phyloP scores from a whole-genome alignment of 2,888 invertebrate species.

The Eubasilissa splendida region DNA sequence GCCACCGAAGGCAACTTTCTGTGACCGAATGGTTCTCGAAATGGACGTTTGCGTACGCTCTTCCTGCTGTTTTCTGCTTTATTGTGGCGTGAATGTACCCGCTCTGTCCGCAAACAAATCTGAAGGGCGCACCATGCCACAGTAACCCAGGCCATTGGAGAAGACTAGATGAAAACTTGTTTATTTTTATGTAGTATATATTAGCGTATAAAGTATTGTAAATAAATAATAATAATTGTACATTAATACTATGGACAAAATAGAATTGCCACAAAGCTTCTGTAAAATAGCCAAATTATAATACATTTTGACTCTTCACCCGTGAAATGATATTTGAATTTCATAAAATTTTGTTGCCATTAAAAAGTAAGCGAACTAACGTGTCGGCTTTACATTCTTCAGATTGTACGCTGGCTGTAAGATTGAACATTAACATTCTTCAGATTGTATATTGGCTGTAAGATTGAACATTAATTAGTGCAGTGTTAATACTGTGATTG shows the following conservation, averaged over 20 bases:
- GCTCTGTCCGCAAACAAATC: neutral
- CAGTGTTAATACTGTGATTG: constrained; percentile 54
- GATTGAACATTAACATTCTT: constrained; percentile 39
- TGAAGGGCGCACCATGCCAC: neutral
- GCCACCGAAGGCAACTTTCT: neutral
- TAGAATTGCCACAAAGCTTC: constrained; percentile 42
- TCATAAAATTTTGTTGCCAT: constrained; percentile 21
- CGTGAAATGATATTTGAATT: constrained; percentile 1
- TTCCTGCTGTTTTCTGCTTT: neutral
- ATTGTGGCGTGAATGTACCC: neutral
- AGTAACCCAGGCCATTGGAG: neutral
- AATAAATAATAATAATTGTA: constrained; percentile 48
- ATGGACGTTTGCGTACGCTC: neutral
- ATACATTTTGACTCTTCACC: constrained; percentile 8
- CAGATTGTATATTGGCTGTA: constrained; percentile 16
- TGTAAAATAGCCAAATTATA: constrained; percentile 42
- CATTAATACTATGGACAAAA: constrained; percentile 48
- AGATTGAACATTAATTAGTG: constrained; percentile 50
- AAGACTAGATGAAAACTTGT: constrained; percentile 8
- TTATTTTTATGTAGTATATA: constrained; percentile 35
- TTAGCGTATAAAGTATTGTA: constrained; percentile 41
- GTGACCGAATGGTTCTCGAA: too few relatives aligned
- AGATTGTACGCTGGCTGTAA: constrained; percentile 9
- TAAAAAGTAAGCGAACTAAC: neutral
- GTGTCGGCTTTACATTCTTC: neutral